Conservation (phyloP, 2,797 vertebrate species). For the Cygnus olor region DNA sequence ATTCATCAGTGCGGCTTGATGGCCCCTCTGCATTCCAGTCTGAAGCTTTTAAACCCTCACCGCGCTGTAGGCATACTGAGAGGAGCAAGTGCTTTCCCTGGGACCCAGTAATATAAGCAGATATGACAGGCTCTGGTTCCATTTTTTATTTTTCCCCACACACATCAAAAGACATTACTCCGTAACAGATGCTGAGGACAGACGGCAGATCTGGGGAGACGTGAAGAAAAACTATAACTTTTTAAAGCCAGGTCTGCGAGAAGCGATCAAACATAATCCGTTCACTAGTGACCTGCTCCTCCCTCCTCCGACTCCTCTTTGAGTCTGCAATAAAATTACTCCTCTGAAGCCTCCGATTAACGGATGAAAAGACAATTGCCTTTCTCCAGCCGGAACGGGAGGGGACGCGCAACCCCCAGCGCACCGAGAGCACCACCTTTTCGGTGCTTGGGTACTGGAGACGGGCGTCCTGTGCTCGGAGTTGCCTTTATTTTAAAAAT, state of each 20-base stretch:
- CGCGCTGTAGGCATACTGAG: slow-evolving; percentile 63
- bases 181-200: slow-evolving; percentile 70
- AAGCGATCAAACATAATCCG: slow-evolving; percentile 56
- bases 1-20: slow-evolving; percentile 60
- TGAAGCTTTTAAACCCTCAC: slow-evolving; percentile 68
- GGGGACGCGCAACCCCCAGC: not conserved
- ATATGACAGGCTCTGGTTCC: slow-evolving; percentile 70
- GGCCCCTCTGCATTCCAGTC: slow-evolving; percentile 58
- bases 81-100: slow-evolving; percentile 69
- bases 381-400: slow-evolving; percentile 3
- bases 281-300: slow-evolving; percentile 23
- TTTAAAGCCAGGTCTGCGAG: slow-evolving; percentile 48
- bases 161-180: slow-evolving; percentile 74
- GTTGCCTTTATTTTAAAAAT: not conserved
- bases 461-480: not conserved
- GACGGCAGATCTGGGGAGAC: slow-evolving; percentile 65
- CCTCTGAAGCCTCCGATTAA: slow-evolving; percentile 48
- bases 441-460: not conserved
- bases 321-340: slow-evolving; percentile 39
- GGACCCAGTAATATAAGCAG: slow-evolving; percentile 69
- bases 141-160: slow-evolving; percentile 41
- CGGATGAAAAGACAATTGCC: slow-evolving; percentile 22
- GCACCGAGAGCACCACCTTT: accelerated
- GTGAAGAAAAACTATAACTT: slow-evolving; percentile 46
- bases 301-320: not conserved